Evolutionary conservation across 2,113 vertebrate genomes (phyloP).

Genomic region (Pterophyllum scalare): DNA sequence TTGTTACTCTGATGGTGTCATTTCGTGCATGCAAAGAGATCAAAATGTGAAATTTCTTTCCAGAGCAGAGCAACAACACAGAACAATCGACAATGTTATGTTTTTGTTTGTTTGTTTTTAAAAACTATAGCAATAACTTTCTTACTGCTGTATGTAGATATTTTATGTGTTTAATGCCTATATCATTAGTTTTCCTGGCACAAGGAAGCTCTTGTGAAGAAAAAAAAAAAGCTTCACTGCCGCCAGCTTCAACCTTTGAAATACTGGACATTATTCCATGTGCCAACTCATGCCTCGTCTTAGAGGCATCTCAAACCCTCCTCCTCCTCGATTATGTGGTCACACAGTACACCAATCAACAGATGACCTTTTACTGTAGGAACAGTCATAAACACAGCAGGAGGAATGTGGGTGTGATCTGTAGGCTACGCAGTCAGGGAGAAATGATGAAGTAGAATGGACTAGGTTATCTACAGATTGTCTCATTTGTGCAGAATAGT

Average conservation of each 20-base stretch:
- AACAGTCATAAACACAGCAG: slow-evolving; percentile 31
- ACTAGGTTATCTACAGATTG: background rate
- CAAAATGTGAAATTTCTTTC: background rate
- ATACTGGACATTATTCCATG: slow-evolving; percentile 3
- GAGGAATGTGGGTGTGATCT: slow-evolving; percentile 31
- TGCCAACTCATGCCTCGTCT: slow-evolving; percentile 38
- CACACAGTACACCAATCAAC: slow-evolving; percentile 48
- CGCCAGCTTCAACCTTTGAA: slow-evolving; percentile 8
- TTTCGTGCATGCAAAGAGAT: background rate
- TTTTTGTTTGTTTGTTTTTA: background rate
- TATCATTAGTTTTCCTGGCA: background rate
- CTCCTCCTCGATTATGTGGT: slow-evolving; percentile 52
- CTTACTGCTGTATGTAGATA: background rate
- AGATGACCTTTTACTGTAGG: slow-evolving; percentile 55
- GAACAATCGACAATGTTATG: background rate
- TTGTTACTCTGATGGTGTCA: background rate
- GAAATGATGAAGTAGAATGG: background rate
- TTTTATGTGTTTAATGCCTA: background rate
- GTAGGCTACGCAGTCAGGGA: slow-evolving; percentile 16
- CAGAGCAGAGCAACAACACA: background rate
- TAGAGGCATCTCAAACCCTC: slow-evolving; percentile 26
- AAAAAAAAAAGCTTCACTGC: background rate
- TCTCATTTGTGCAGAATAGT: slow-evolving; percentile 36
- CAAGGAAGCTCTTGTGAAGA: background rate
- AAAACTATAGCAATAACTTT: background rate